Evolutionary conservation across 2,888 invertebrate species (phyloP).

Genomic region (Boloria selene): DNA sequence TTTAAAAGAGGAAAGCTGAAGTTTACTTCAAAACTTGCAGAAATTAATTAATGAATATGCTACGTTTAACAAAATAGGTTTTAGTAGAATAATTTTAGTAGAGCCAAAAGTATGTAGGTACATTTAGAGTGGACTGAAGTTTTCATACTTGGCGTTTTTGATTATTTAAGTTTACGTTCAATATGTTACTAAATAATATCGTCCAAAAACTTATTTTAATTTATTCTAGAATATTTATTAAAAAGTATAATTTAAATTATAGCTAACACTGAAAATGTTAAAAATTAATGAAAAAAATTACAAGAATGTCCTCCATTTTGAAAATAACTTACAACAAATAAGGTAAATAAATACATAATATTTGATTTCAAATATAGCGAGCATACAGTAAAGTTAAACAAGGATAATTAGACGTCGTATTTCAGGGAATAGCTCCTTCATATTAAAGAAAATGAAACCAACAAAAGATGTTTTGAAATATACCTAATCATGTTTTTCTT

Average conservation of each 20-base stretch:
- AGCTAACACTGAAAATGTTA: no score
- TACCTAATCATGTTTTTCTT: slow-evolving; percentile 1
- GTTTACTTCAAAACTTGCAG: slow-evolving; percentile 33
- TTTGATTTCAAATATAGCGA: neutral
- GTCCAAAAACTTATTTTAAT: no score
- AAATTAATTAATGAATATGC: slow-evolving; percentile 35
- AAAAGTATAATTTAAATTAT: no score
- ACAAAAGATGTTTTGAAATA: slow-evolving; percentile 7
- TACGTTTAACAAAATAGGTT: slow-evolving; percentile 30
- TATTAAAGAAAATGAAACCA: slow-evolving; percentile 7
- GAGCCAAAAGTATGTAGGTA: slow-evolving; percentile 8
- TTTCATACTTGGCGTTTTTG: slow-evolving; percentile 1
- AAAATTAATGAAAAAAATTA: no score
- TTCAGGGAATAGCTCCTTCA: neutral
- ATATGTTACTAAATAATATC: neutral
- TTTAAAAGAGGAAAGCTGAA: slow-evolving; percentile 28
- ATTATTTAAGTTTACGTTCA: neutral
- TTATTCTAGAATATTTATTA: no score
- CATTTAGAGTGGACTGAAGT: slow-evolving; percentile 14
- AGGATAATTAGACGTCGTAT: slow-evolving; percentile 12
- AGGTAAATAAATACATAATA: neutral
- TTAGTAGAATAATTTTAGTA: slow-evolving; percentile 28
- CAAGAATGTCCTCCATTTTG: neutral
- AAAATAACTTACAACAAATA: no score
- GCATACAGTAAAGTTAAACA: slow-evolving; percentile 4